These are phyloP conservation scores for Apostichopus leukothele DNA, from an alignment of 53 echinoderm and acorn worm genomes.

Conservation along the genomic window DNA sequence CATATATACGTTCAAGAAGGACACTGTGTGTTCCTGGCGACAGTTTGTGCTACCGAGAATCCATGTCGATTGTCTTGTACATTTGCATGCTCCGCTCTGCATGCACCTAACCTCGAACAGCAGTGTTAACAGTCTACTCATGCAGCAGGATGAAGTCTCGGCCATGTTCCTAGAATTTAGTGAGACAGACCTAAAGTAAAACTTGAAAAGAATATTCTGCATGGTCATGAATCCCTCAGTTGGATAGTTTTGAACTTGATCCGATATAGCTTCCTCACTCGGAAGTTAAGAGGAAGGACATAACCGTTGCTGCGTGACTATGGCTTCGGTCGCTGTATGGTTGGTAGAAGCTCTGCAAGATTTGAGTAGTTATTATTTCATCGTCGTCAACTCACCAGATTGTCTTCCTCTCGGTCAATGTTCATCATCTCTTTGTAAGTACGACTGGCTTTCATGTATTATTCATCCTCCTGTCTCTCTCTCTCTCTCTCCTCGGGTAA, in stretches of 20 bases:
- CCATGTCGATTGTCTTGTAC: too few species aligned
- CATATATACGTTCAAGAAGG: too few species aligned
- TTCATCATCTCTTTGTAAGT: neutral
- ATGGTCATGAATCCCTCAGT: neutral
- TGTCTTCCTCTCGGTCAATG: neutral
- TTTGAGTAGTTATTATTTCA: slow-evolving; percentile 6
- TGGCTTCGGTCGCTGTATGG: slow-evolving; percentile 27
- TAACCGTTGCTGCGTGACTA: neutral
- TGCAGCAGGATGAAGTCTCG: too few species aligned
- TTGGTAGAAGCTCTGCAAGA: slow-evolving; percentile 20
- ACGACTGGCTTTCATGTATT: neutral
- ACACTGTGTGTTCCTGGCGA: too few species aligned
- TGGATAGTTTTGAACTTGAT: slow-evolving; percentile 28
- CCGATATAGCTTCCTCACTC: slow-evolving; percentile 5
- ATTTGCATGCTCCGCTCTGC: too few species aligned
- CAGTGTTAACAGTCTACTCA: too few species aligned
- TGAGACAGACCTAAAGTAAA: neutral
- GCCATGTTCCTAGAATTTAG: too few species aligned
- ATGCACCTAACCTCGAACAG: too few species aligned
- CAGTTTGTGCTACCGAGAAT: too few species aligned
- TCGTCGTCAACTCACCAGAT: neutral
- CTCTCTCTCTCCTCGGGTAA: neutral
- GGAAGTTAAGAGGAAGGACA: slow-evolving; percentile 12
- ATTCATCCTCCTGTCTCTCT: neutral
- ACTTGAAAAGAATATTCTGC: neutral